Conservation (phyloP, 2,888 invertebrate species). For the Hydraecia micacea region DNA sequence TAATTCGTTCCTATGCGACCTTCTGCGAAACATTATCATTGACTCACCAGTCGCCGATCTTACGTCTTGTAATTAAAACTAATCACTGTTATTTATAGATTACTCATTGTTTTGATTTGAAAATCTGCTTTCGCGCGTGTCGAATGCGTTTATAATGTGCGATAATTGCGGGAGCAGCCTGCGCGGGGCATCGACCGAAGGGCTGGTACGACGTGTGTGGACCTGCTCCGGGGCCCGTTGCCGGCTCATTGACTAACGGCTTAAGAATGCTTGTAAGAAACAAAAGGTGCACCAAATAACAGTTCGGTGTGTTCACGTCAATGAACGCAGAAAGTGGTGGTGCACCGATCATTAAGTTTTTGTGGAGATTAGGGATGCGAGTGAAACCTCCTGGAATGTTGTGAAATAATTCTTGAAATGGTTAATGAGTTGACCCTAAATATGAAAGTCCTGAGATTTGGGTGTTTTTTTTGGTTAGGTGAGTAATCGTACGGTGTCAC, state of each 20-base stretch:
- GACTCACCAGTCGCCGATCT: conserved; percentile 6
- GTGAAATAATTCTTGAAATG: conserved; percentile 58
- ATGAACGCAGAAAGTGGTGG: conserved; percentile 51
- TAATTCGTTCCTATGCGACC: neutral
- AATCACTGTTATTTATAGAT: conserved; percentile 12
- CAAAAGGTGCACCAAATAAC: conserved; percentile 44
- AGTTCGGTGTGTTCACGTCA: conserved; percentile 20
- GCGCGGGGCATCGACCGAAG: conserved; percentile 47
- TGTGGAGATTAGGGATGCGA: conserved; percentile 48
- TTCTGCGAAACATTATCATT: conserved; percentile 14
- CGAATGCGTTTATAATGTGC: conserved; percentile 6
- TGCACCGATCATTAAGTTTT: conserved; percentile 54
- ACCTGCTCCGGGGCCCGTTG: conserved; percentile 41
- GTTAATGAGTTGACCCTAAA: conserved; percentile 21
- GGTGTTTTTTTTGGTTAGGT: conserved; percentile 24
- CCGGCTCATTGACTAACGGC: conserved; percentile 57
- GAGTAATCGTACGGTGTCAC: conserved; percentile 50
- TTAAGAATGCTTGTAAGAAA: conserved; percentile 62
- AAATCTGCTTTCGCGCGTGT: conserved; percentile 1
- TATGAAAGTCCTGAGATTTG: conserved; percentile 3
- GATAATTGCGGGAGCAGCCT: neutral
- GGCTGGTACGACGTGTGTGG: conserved; percentile 33
- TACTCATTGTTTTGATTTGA: conserved; percentile 12
- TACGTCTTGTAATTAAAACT: neutral
- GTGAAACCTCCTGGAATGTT: conserved; percentile 60